phyloP scores from a whole-genome alignment of 2,797 vertebrate genomes.

The Cichlasoma orientale region DNA sequence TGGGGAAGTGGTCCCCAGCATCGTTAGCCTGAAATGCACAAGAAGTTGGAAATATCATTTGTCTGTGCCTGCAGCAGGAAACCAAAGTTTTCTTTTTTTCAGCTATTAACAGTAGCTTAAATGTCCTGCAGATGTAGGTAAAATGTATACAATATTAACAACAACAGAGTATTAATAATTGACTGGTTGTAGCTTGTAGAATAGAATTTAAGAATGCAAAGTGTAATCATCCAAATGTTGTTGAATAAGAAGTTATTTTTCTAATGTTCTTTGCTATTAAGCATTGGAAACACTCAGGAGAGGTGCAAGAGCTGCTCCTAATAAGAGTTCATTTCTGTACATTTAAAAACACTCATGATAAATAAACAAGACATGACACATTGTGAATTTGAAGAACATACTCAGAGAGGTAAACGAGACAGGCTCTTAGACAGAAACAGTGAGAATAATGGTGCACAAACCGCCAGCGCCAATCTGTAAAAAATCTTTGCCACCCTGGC shows the following conservation, averaged over 20 bases:
- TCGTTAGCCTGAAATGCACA: conserved; percentile 79
- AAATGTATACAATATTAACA: not conserved
- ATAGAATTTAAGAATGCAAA: not conserved
- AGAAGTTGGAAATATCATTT: not conserved
- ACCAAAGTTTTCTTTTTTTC: not conserved
- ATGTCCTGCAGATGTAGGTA: not conserved
- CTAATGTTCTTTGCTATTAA: not conserved
- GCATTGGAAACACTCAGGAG: not conserved
- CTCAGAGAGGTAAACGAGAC: not conserved
- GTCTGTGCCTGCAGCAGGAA: not conserved
- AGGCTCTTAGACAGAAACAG: not conserved
- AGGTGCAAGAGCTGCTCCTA: not conserved
- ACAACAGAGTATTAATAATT: not conserved
- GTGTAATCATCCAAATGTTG: not conserved
- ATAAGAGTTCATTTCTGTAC: not conserved
- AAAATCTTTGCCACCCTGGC: conserved; percentile 79
- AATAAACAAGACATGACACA: too few species aligned
- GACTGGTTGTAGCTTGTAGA: not conserved
- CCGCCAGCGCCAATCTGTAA: conserved; percentile 79
- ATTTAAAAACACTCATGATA: too few species aligned
- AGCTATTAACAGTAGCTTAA: not conserved
- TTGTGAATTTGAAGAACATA: too few species aligned
- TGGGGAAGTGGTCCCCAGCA: conserved; percentile 81
- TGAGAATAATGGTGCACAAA: conserved; percentile 46
- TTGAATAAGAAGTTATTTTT: not conserved